Conservation (phyloP, 2,888 invertebrate species). For the Plagodis dolabraria region DNA sequence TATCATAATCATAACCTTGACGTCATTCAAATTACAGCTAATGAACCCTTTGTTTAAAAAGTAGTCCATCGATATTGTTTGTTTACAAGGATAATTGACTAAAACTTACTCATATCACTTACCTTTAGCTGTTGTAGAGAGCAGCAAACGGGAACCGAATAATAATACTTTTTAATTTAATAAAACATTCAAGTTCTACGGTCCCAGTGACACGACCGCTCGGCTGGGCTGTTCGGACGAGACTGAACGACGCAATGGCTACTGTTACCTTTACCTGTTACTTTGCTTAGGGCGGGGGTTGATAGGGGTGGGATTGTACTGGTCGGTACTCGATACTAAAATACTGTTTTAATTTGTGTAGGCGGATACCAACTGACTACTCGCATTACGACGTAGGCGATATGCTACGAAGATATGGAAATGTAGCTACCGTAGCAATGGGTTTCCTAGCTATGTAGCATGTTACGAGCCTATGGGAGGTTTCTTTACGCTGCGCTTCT, state of each 20-base stretch:
- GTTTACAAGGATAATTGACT: neutral
- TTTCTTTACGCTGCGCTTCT: too few relatives aligned
- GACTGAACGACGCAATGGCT: conserved; percentile 51
- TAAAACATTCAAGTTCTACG: conserved; percentile 4
- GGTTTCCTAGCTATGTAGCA: too few relatives aligned
- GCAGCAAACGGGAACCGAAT: conserved; percentile 17
- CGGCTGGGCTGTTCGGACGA: conserved; percentile 43
- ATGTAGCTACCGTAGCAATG: too few relatives aligned
- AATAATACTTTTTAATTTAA: conserved; percentile 19
- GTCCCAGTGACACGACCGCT: conserved; percentile 42
- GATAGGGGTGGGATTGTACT: conserved; percentile 29
- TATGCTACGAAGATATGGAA: neutral
- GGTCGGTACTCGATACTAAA: neutral
- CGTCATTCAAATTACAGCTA: conserved; percentile 14
- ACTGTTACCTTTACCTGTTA: conserved; percentile 71
- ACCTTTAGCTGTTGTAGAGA: conserved; percentile 11
- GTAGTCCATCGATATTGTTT: neutral
- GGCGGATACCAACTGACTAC: neutral
- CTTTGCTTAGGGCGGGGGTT: conserved; percentile 43
- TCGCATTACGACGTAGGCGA: neutral
- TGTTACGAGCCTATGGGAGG: too few relatives aligned
- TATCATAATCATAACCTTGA: neutral
- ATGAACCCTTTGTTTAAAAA: conserved; percentile 23
- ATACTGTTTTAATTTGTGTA: neutral
- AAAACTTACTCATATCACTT: conserved; percentile 3